These are phyloP conservation scores for Dioctria rufipes DNA, from an alignment of 2,888 invertebrate species.

Conservation along the genomic window DNA sequence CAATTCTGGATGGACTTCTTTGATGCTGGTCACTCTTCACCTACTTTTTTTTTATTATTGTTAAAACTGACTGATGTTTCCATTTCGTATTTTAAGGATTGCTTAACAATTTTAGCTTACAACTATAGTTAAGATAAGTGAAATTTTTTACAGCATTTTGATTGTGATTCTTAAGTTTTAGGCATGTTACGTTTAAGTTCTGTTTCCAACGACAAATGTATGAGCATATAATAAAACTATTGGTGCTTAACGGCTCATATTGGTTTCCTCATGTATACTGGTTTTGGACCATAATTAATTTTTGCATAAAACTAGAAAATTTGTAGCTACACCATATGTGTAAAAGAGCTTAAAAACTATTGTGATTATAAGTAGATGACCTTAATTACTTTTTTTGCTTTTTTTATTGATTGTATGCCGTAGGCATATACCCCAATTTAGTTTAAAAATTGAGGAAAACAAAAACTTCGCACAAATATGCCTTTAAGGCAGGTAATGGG, in stretches of 20 bases:
- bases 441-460: too few relatives aligned
- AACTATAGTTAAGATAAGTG: slow-evolving; percentile 11
- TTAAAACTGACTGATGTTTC: slow-evolving; percentile 15
- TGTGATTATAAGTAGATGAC: too few relatives aligned
- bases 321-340: too few relatives aligned
- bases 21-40: neutral
- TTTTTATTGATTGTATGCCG: too few relatives aligned
- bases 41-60: neutral
- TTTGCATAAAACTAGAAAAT: too few relatives aligned
- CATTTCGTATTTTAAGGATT: neutral
- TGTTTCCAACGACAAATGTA: neutral
- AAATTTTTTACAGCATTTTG: slow-evolving; percentile 14
- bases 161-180: slow-evolving; percentile 44
- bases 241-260: slow-evolving; percentile 30
- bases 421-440: too few relatives aligned
- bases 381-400: too few relatives aligned
- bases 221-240: slow-evolving; percentile 29
- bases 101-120: slow-evolving; percentile 1
- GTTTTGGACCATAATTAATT: too few relatives aligned
- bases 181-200: slow-evolving; percentile 23
- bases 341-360: too few relatives aligned
- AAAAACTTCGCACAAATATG: too few relatives aligned
- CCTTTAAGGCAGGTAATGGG: too few relatives aligned
- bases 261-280: neutral
- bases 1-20: slow-evolving; percentile 35